Evolutionary conservation across 2,113 vertebrate genomes (phyloP), one percentile per base, ranked within the genome.

Genomic region (Rhinolophus ferrumequinum): DNA sequence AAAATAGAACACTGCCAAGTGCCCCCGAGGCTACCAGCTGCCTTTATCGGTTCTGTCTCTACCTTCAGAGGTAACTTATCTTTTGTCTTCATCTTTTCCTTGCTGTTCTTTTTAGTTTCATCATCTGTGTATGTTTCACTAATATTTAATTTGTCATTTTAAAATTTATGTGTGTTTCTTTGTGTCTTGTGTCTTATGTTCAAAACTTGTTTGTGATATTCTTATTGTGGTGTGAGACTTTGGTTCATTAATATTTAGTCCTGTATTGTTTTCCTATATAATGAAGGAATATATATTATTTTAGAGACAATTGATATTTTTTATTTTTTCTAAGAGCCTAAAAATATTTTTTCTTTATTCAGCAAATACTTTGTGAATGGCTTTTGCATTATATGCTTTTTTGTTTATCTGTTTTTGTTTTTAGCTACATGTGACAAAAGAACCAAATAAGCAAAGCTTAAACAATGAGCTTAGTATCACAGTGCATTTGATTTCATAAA

Each of bases 341-440:
- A 56, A 90, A 76, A 66, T 22, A 24, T 81, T 67, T 88, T 83
- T 77, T 88, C 15, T 56, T 96, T 35, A 90, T 24, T 70, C 38
- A 91, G 16, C 41, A 62, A 81, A 6, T 88, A 64, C 15, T 92
- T 85, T 73, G 6, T 80, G 50, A 88, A 30, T 95, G 16, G 50
- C 47, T 86, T 0, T 79, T 87, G 26, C 79, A 16, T 86, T 85
- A 10, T 64, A 38, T 11, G 3, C 26, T 83, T 81, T 69, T 62
- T 54, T 97, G 62, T 56, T 62, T 18, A 58, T 26, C n/a, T 41
- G 18, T 54, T 72, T 95, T 97, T 88, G 50, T 64, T 96, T 93
- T 84, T 75, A 90, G 54, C 67, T 93, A 4, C n/a, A 41, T 83
- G 21, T 73, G 35, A 83, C 50, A 92, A 60, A 91, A 83, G 66